These are phyloP conservation scores for Ceryle rudis DNA, from an alignment of 2,797 vertebrate genomes.

Conservation along the genomic window DNA sequence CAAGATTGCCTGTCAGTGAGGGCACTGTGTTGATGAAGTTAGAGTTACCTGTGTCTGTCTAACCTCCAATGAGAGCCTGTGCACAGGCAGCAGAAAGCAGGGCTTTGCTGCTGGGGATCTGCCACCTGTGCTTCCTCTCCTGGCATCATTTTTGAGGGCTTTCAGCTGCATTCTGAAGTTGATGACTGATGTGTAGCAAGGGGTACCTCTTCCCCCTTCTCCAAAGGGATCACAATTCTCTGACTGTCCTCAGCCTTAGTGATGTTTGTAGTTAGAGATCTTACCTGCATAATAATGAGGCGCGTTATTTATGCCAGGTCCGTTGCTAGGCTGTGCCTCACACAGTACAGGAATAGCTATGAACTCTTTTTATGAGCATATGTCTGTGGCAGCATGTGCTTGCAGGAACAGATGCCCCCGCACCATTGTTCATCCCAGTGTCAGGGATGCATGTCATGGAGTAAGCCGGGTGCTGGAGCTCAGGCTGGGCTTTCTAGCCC, in stretches of 20 bases:
- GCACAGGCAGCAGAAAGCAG: background rate
- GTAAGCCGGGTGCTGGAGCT: background rate
- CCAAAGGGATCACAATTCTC: conserved; percentile 17
- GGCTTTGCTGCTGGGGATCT: background rate
- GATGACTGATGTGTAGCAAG: background rate
- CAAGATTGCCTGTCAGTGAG: background rate
- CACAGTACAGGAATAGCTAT: background rate
- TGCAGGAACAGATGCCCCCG: fast-evolving
- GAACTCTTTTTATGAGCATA: fast-evolving
- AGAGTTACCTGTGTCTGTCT: background rate
- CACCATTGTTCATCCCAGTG: fast-evolving
- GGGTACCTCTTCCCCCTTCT: conserved; percentile 35
- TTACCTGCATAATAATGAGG: conserved; percentile 40
- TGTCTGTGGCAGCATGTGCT: background rate
- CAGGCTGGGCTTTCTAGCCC: background rate
- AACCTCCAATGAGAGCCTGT: background rate
- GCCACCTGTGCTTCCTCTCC: background rate
- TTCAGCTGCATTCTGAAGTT: background rate
- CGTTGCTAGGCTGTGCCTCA: conserved; percentile 45
- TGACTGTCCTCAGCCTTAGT: background rate
- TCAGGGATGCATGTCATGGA: background rate
- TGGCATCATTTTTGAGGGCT: background rate
- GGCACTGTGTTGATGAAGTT: background rate
- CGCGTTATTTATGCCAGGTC: conserved; percentile 46
- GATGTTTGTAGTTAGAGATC: conserved; percentile 16